Evolutionary conservation across 2,113 vertebrate species (phyloP).

Genomic region (Chloropsis hardwickii): DNA sequence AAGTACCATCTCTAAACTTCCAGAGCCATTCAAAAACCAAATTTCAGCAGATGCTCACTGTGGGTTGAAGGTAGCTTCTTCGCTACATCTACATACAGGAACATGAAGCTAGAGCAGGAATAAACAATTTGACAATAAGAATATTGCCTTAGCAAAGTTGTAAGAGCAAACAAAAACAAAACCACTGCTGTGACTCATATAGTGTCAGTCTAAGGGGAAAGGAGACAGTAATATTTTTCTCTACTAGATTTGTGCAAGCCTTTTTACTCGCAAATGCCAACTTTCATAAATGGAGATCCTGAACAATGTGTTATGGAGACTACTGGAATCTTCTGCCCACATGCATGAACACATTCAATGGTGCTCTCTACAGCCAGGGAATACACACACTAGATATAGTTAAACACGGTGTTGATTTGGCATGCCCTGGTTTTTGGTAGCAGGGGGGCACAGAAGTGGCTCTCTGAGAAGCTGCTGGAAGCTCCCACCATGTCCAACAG

Average conservation of each 20-base stretch:
- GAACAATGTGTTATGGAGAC: not conserved
- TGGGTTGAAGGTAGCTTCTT: not conserved
- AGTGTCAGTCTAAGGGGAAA: not conserved
- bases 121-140: not conserved
- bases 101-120: not conserved
- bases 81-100: not conserved
- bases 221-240: not conserved
- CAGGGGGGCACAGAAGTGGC: too few relatives aligned
- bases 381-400: not conserved
- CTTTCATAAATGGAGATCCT: not conserved
- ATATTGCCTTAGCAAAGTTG: not conserved
- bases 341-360: fast-evolving
- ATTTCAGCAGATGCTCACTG: not conserved
- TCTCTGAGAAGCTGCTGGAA: not conserved
- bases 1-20: not conserved
- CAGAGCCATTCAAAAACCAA: not conserved
- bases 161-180: not conserved
- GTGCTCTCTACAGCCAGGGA: not conserved
- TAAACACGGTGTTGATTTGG: not conserved
- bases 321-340: not conserved
- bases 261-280: not conserved
- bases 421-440: not conserved
- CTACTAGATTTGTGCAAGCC: not conserved
- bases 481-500: not conserved
- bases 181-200: not conserved